These are phyloP conservation scores for Papilio glaucus DNA, from an alignment of 1,140 invertebrate genomes.

Conservation along the genomic window DNA sequence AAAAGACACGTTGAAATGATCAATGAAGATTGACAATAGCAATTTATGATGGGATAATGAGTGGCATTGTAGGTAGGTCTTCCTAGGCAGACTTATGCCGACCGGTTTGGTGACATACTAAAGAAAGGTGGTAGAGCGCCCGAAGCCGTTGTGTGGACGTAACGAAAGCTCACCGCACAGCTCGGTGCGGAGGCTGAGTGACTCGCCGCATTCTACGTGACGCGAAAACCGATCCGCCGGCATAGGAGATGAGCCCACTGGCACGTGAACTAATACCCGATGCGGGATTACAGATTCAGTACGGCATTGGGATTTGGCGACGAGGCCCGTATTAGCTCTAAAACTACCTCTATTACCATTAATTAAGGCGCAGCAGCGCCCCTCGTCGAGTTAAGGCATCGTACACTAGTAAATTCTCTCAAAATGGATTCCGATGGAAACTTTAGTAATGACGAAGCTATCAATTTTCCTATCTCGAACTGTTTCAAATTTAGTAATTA, in stretches of 20 bases:
- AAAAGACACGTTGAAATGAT: no score
- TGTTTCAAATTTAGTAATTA: conserved; percentile 26
- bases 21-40: no score
- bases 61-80: no score
- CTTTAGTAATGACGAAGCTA: conserved; percentile 29
- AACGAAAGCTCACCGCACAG: not conserved
- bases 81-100: no score
- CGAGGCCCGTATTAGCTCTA: not conserved
- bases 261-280: conserved; percentile 27
- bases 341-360: conserved; percentile 35
- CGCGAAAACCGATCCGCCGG: conserved; percentile 6
- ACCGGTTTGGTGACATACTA: no score
- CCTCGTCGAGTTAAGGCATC: not conserved
- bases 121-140: no score
- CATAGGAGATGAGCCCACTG: not conserved
- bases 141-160: no score
- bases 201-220: conserved; percentile 31
- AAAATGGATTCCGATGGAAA: conserved; percentile 24
- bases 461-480: not conserved
- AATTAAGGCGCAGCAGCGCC: conserved; percentile 22
- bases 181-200: conserved; percentile 5
- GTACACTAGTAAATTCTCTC: not conserved
- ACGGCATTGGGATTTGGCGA: conserved; percentile 11
- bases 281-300: conserved; percentile 28
- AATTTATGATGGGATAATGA: no score